Evolutionary conservation across 2,888 invertebrate genomes (phyloP).

Genomic region (Protodeltote pygarga): DNA sequence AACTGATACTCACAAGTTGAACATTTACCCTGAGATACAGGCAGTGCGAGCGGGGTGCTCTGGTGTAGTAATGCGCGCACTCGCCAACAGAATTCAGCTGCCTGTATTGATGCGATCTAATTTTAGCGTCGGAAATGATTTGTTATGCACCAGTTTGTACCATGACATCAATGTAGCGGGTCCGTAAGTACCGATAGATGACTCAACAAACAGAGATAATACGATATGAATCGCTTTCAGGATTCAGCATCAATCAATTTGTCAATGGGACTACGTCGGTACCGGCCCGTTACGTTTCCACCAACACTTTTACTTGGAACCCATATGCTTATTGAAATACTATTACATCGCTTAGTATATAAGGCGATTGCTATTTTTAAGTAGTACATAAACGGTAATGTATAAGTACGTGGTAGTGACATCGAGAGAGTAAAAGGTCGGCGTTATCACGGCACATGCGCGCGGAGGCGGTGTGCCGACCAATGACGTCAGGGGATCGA

Average conservation of each 20-base stretch:
- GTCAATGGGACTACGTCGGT: slow-evolving; percentile 70
- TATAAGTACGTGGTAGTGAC: slow-evolving; percentile 20
- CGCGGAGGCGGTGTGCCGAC: slow-evolving; percentile 41
- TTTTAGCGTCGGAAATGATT: no score
- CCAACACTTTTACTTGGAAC: slow-evolving; percentile 21
- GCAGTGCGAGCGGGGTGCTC: no score
- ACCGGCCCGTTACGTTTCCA: slow-evolving; percentile 49
- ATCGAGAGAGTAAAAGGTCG: slow-evolving; percentile 34
- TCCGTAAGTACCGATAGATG: no score
- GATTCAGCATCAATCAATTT: slow-evolving; percentile 70
- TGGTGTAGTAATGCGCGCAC: no score
- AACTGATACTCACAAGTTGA: no score
- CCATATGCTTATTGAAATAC: neutral
- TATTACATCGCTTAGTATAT: slow-evolving; percentile 25
- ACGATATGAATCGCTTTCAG: neutral
- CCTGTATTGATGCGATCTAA: no score
- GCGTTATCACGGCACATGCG: slow-evolving; percentile 60
- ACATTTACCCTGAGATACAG: no score
- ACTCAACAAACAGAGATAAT: neutral
- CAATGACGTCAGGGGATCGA: slow-evolving; percentile 83
- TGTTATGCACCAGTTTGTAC: no score
- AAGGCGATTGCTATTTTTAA: neutral
- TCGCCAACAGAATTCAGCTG: no score
- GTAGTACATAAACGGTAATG: slow-evolving; percentile 43
- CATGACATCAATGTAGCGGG: no score